Base-by-base conservation (phyloP, 1,140 invertebrate species). In the Reticulitermes speratus region DNA sequence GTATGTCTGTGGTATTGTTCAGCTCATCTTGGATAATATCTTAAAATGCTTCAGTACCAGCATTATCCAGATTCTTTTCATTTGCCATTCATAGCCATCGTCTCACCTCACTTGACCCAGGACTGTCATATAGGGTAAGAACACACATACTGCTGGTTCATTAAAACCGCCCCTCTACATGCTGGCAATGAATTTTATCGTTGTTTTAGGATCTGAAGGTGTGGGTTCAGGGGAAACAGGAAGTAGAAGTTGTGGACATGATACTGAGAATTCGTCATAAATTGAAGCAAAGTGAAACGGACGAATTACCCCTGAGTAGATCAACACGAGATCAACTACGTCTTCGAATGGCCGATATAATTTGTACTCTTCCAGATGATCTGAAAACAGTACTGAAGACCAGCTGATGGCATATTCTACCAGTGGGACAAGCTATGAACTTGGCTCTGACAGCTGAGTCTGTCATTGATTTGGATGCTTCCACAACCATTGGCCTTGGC, bases 171-270 rank as follows among this genome's bases (percentile, higher is more conserved):
- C 52, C 1, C 14, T 21, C 52, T 19, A 16, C 52, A 16, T 55
- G 1, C 52, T 55, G 25, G n/a, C 3, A 30, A 75, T 30, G 25
- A 30, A 75, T 30, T 75, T 83, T 85, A 3, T 86, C 85, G 14
- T 87, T 75, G 85, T 88, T 87, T 85, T 86, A 97, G 96, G 96
- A 99, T 91, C 92, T 99, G 88, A 94, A 95, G 88, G 93, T 95
- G 82, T 99, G 98, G 98, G 96, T 98, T 0, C 91, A 94, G 89
- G 97, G 96, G 86, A 97, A 98, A 89, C 95, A 97, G 88, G 98
- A 99, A 93, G 98, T 99, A 14, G 97, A 99, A 93, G 94, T 98
- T 86, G 97, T 99, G 23, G 98, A 99, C 90, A 96, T 99, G 95
- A 95, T 99, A 87, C 91, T 99, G 83, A 95, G 96, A 90, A 93